Percentiles rank a stretch among this genome's conserved stretches.
phyloP scores from a whole-genome alignment of 2,113 vertebrate genomes.

The Mixornis gularis region DNA sequence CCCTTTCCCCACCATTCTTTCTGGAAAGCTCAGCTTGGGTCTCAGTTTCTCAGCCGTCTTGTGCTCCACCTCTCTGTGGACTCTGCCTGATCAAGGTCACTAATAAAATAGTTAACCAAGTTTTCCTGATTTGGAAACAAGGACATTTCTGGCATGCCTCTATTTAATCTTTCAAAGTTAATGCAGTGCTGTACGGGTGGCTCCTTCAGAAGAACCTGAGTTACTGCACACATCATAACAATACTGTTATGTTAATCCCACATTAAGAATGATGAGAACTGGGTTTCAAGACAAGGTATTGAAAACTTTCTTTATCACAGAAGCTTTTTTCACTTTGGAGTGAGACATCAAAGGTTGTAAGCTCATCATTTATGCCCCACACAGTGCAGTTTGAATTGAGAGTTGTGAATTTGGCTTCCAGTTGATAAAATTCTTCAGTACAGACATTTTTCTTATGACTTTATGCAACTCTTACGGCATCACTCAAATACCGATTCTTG shows the following conservation, averaged over 20 bases:
- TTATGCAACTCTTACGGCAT: neutral
- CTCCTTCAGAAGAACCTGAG: neutral
- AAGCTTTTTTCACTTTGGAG: neutral
- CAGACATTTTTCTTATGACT: neutral
- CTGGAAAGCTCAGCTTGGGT: neutral
- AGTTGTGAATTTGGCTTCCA: neutral
- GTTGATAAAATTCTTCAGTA: neutral
- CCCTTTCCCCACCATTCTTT: neutral
- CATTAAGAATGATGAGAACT: neutral
- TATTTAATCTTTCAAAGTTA: neutral
- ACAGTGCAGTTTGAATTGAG: neutral
- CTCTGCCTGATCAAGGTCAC: neutral
- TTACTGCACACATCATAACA: neutral
- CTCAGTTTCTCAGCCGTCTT: neutral
- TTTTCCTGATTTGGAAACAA: neutral
- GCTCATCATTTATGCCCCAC: neutral
- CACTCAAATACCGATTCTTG: neutral
- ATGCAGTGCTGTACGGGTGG: neutral
- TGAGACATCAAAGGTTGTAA: neutral
- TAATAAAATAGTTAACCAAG: neutral
- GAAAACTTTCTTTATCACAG: neutral
- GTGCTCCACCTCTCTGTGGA: neutral
- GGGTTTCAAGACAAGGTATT: neutral
- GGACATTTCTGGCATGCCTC: neutral
- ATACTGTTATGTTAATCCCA: neutral